Evolutionary conservation across 2,797 vertebrate species (phyloP).

Genomic region (Artibeus jamaicensis): DNA sequence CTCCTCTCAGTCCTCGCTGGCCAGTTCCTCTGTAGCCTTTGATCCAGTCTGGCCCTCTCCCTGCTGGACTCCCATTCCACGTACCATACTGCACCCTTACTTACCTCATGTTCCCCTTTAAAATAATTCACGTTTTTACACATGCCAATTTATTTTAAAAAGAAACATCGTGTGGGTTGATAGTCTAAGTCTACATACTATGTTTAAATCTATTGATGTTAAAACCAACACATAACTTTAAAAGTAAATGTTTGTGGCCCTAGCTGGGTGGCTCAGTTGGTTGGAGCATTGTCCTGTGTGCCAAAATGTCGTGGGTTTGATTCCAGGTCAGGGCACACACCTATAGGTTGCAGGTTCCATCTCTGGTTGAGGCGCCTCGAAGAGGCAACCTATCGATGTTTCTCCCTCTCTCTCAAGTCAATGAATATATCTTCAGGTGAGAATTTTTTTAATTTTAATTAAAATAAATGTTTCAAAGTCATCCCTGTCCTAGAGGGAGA

Average conservation of each 20-base stretch:
- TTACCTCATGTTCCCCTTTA: neutral
- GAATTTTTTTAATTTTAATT: neutral
- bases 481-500: neutral
- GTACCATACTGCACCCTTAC: neutral
- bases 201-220: neutral
- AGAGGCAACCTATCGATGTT: neutral
- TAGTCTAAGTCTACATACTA: neutral
- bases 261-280: no score
- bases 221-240: neutral
- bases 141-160: neutral
- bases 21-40: neutral
- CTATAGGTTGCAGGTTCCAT: no score
- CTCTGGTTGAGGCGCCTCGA: neutral
- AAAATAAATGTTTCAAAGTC: neutral
- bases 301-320: no score
- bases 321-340: no score
- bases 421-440: neutral
- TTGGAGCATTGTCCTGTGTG: no score
- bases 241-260: neutral
- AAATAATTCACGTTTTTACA: neutral
- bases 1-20: neutral
- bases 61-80: neutral
- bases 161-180: neutral
- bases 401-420: neutral
- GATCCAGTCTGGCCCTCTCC: accelerated